These are phyloP conservation scores for Diarsia brunnea DNA, from an alignment of 2,888 invertebrate species.

Conservation along the genomic window DNA sequence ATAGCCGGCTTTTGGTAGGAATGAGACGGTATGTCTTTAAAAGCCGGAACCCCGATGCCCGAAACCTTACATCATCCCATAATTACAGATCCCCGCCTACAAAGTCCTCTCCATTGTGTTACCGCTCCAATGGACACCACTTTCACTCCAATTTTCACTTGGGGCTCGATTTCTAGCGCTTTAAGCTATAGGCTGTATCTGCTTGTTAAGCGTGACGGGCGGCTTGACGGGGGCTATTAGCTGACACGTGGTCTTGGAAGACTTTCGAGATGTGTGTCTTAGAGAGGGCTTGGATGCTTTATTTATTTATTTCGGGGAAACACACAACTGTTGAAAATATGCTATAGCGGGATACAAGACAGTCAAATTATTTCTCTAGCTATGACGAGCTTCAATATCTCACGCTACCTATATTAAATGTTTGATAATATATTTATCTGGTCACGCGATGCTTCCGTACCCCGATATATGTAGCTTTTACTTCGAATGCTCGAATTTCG, in stretches of 20 bases:
- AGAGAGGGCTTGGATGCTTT: background rate
- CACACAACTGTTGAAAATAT: no score
- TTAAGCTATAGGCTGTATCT: conserved; percentile 47
- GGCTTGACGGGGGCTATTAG: conserved; percentile 19
- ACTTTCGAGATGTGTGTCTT: conserved; percentile 14
- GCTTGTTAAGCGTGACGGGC: conserved; percentile 38
- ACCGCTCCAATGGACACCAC: conserved; percentile 63
- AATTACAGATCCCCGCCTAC: conserved; percentile 48
- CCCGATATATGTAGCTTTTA: no score
- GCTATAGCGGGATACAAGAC: no score
- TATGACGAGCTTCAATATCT: no score
- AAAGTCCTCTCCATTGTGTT: conserved; percentile 62
- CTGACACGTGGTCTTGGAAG: background rate
- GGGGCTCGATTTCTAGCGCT: conserved; percentile 61
- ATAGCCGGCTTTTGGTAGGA: no score
- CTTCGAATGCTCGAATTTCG: background rate
- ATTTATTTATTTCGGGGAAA: no score
- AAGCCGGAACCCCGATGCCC: background rate
- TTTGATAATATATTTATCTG: no score
- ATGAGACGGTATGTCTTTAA: no score
- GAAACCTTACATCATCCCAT: conserved; percentile 39
- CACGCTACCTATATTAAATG: no score
- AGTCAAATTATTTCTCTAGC: no score
- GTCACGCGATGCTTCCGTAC: background rate
- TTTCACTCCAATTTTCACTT: conserved; percentile 66